Conservation (phyloP, 2,797 vertebrate genomes). For the Ibycter americanus region DNA sequence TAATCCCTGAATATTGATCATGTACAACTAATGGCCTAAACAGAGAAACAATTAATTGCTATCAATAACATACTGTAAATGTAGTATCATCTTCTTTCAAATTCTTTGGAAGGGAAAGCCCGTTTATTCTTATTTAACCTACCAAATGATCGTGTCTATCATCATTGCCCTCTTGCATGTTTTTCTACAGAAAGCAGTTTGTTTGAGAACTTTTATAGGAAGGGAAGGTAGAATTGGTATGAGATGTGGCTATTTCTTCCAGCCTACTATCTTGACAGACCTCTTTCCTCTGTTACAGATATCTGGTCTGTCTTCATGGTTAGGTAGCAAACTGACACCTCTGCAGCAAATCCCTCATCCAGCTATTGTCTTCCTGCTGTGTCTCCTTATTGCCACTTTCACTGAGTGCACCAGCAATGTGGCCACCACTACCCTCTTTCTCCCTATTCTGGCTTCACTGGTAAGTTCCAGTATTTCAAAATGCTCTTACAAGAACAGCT, state of each 20-base stretch:
- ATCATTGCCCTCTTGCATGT: neutral
- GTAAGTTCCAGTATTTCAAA: constrained; percentile 67
- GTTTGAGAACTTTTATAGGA: neutral
- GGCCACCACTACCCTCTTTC: constrained; percentile 91
- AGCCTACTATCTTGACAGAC: neutral
- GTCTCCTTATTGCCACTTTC: constrained; percentile 84
- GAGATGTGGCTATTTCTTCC: neutral
- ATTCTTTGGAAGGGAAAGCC: neutral
- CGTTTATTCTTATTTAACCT: neutral
- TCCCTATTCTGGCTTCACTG: constrained; percentile 92
- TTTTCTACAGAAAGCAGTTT: neutral
- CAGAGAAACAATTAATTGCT: neutral
- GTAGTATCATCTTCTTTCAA: neutral
- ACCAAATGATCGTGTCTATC: accelerated
- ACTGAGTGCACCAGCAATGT: constrained; percentile 95
- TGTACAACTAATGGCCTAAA: neutral
- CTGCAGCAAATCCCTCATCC: constrained; percentile 79
- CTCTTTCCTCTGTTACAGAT: constrained; percentile 60
- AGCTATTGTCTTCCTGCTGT: constrained; percentile 82
- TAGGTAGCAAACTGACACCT: constrained; percentile 83
- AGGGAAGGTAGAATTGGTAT: neutral
- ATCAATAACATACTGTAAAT: neutral
- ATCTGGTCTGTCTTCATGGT: constrained; percentile 85
- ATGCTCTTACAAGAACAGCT: accelerated
- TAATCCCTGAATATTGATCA: neutral